A percentile compares a stretch with the other conserved stretches of the same genome.
phyloP scores from a whole-genome alignment of 2,888 invertebrate species.

The Biston betularia region DNA sequence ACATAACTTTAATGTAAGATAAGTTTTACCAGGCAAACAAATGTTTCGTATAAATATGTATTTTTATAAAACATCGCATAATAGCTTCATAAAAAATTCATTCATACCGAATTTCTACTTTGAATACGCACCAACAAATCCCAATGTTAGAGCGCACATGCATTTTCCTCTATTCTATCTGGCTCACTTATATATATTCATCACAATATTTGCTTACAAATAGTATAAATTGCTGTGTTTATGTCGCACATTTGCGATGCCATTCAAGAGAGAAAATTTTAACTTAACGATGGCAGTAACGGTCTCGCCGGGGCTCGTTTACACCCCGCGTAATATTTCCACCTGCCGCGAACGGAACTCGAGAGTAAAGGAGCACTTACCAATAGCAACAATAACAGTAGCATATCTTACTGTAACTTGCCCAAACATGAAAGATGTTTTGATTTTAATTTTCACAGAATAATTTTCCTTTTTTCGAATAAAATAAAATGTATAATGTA shows the following conservation, averaged over 20 bases:
- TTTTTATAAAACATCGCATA: constrained; percentile 8
- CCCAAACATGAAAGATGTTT: background rate
- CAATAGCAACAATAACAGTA: constrained; percentile 9
- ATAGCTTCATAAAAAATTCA: constrained; percentile 11
- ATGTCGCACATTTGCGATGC: constrained; percentile 68
- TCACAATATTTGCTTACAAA: constrained; percentile 67
- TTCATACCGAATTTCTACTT: constrained; percentile 8
- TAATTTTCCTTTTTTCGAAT: no score
- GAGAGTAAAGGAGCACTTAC: constrained; percentile 52
- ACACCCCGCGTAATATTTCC: constrained; percentile 73
- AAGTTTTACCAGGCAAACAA: background rate
- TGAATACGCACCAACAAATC: constrained; percentile 7
- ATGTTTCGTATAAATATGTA: background rate
- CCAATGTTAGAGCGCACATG: background rate
- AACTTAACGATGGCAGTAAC: constrained; percentile 78
- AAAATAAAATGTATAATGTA: no score
- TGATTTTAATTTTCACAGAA: no score
- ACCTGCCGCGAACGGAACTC: constrained; percentile 67
- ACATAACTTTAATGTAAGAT: background rate
- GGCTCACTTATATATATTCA: constrained; percentile 49
- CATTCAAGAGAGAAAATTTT: constrained; percentile 76
- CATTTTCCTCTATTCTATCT: constrained; percentile 13
- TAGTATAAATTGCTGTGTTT: constrained; percentile 72
- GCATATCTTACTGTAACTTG: constrained; percentile 10
- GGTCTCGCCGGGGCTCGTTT: constrained; percentile 69